Evolutionary conservation across 2,113 vertebrate species (phyloP).

Genomic region (Myrmophylax atrothorax): DNA sequence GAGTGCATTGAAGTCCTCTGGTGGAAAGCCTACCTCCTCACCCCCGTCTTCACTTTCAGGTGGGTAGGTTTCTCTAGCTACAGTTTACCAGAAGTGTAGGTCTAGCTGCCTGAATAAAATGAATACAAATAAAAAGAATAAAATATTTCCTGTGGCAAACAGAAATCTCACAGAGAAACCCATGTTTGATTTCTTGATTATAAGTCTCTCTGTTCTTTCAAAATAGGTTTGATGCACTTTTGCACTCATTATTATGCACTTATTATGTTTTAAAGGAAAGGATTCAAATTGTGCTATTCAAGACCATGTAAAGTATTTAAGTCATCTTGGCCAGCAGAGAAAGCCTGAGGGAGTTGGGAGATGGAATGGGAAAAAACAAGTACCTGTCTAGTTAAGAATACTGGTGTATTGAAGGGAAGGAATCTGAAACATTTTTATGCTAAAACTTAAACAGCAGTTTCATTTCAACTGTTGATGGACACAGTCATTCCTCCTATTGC

Average conservation of each 20-base stretch:
- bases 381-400: background rate
- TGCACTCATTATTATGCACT: background rate
- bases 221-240: background rate
- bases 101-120: background rate
- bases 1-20: background rate
- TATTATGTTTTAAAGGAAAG: background rate
- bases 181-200: background rate
- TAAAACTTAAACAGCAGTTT: background rate
- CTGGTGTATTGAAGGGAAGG: background rate
- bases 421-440: background rate
- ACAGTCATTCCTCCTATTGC: background rate
- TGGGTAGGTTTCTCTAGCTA: background rate
- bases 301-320: background rate
- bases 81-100: constrained; percentile 16
- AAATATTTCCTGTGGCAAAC: constrained; percentile 18
- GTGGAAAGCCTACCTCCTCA: background rate
- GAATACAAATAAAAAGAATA: background rate
- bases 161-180: background rate
- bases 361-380: background rate
- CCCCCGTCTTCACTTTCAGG: background rate
- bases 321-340: background rate
- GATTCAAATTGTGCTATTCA: background rate
- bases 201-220: background rate
- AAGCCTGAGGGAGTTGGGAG: background rate
- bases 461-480: background rate